phyloP scores from a whole-genome alignment of 2,797 vertebrate species.

The Apogon talboti region DNA sequence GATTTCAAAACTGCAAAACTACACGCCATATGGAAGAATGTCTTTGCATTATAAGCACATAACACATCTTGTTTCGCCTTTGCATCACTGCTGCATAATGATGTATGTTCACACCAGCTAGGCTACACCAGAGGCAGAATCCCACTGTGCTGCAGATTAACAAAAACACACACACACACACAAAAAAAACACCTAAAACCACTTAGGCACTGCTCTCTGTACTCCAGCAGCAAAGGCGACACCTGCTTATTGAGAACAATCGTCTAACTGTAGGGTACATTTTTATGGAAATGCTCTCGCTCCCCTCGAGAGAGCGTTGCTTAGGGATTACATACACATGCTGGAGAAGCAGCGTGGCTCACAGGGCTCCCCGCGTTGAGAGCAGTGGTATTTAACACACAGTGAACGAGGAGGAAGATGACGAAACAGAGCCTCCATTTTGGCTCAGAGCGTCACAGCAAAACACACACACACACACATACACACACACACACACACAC shows the following conservation, averaged over 20 bases:
- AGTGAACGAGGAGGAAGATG: conserved; percentile 60
- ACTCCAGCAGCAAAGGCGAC: conserved; percentile 78
- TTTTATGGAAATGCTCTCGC: conserved; percentile 86
- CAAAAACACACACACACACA: conserved; percentile 67
- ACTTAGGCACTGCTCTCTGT: conserved; percentile 80
- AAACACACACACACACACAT: too few relatives aligned
- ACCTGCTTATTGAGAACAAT: conserved; percentile 87
- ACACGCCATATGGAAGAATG: conserved; percentile 74
- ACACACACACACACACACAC: too few relatives aligned
- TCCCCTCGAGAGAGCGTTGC: conserved; percentile 84
- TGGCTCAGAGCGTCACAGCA: conserved; percentile 59
- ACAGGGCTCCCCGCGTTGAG: conserved; percentile 73
- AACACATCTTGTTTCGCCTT: conserved; percentile 73
- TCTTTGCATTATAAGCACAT: conserved; percentile 74
- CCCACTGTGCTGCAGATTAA: conserved; percentile 81
- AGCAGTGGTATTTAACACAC: conserved; percentile 79
- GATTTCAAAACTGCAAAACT: conserved; percentile 41
- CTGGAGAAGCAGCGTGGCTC: conserved; percentile 76
- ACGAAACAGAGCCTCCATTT: conserved; percentile 77
- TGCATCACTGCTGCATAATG: conserved; percentile 82
- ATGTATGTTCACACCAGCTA: conserved; percentile 76
- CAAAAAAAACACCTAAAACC: conserved; percentile 73
- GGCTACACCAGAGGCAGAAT: conserved; percentile 79
- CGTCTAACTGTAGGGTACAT: conserved; percentile 83
- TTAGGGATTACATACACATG: conserved; percentile 82